phyloP scores from a whole-genome alignment of 2,797 vertebrate genomes.

The Schizopygopsis pylzovi region DNA sequence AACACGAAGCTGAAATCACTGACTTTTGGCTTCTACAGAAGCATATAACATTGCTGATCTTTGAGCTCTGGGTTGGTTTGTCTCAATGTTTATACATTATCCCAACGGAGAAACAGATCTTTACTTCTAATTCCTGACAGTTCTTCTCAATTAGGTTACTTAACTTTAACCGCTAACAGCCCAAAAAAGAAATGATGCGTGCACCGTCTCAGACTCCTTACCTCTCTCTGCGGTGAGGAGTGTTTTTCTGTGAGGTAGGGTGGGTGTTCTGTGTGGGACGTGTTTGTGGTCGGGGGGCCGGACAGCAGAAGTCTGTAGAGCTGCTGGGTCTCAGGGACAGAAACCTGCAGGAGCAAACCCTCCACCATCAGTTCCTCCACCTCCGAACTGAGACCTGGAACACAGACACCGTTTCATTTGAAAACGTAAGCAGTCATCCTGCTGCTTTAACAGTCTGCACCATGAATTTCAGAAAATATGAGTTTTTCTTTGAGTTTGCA shows the following conservation, averaged over 20 bases:
- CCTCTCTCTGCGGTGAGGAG: slow-evolving; percentile 69
- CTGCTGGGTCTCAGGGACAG: slow-evolving; percentile 90
- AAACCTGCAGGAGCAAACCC: slow-evolving; percentile 94
- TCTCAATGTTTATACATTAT: background rate
- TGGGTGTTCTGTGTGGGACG: slow-evolving; percentile 70
- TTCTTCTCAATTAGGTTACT: background rate
- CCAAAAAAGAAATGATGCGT: background rate
- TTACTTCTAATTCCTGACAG: background rate
- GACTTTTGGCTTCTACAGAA: background rate
- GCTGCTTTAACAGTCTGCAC: background rate
- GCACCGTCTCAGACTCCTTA: slow-evolving; percentile 35
- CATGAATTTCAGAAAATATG: background rate
- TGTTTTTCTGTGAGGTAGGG: slow-evolving; percentile 72
- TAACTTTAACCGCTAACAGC: background rate
- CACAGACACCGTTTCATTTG: slow-evolving; percentile 11
- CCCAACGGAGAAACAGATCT: background rate
- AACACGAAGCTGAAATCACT: background rate
- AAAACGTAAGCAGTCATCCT: background rate
- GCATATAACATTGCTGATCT: background rate
- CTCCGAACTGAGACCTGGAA: slow-evolving; percentile 84
- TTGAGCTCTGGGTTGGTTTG: background rate
- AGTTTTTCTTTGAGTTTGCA: background rate
- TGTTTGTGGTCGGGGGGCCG: slow-evolving; percentile 73
- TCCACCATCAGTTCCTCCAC: slow-evolving; percentile 96
- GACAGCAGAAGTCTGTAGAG: slow-evolving; percentile 86